These are phyloP conservation scores for Glomeris marginata DNA, from an alignment of 2,888 invertebrate genomes.

Conservation along the genomic window DNA sequence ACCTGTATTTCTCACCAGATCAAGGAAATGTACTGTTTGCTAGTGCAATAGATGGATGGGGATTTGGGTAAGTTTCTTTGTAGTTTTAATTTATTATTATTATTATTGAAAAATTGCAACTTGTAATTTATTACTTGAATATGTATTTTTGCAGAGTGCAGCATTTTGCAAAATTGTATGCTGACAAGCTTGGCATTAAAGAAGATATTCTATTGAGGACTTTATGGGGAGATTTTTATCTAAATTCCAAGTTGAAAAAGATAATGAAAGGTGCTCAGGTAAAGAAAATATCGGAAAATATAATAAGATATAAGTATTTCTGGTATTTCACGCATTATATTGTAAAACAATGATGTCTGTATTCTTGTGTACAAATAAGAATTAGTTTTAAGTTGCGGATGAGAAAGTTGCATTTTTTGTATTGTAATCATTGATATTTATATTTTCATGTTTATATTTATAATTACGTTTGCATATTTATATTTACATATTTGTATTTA, in stretches of 20 bases:
- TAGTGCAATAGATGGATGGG: slow-evolving; percentile 94
- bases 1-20: slow-evolving; percentile 83
- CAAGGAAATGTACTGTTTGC: slow-evolving; percentile 92
- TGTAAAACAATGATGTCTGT: too few relatives aligned
- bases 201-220: slow-evolving; percentile 56
- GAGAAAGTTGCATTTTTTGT: too few relatives aligned
- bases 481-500: too few relatives aligned
- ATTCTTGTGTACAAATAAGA: too few relatives aligned
- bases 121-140: slow-evolving; percentile 1
- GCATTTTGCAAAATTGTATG: slow-evolving; percentile 66
- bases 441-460: too few relatives aligned
- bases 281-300: slow-evolving; percentile 8
- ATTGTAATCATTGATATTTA: not conserved
- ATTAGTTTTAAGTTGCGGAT: too few relatives aligned
- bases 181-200: slow-evolving; percentile 56
- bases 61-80: slow-evolving; percentile 39
- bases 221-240: slow-evolving; percentile 88
- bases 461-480: too few relatives aligned
- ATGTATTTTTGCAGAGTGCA: slow-evolving; percentile 41
- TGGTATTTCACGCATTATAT: slow-evolving; percentile 19
- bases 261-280: slow-evolving; percentile 75
- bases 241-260: slow-evolving; percentile 66
- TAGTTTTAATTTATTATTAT: not conserved
- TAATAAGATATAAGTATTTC: slow-evolving; percentile 2
- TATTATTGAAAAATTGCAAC: not conserved